phyloP scores from a whole-genome alignment of 2,113 vertebrate species.

The Gallinago paraguaiae region DNA sequence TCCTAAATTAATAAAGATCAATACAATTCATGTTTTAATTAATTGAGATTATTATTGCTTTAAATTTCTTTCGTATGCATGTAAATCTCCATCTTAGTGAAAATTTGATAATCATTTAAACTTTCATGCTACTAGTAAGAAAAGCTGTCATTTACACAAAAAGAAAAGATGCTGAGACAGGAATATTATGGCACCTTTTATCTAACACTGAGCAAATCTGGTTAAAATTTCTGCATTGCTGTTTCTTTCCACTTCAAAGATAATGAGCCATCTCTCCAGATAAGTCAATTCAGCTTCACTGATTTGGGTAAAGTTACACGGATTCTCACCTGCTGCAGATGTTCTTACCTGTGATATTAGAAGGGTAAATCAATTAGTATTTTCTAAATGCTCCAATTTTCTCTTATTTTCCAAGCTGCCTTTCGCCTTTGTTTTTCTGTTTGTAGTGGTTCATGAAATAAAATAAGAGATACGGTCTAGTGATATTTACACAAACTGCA shows the following conservation, averaged over 20 bases:
- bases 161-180: not conserved
- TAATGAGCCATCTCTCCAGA: not conserved
- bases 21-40: not conserved
- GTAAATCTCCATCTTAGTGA: not conserved
- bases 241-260: not conserved
- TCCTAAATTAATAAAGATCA: not conserved
- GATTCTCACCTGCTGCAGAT: not conserved
- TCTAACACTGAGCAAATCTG: not conserved
- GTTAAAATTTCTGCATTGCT: not conserved
- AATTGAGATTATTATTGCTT: not conserved
- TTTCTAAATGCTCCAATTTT: not conserved
- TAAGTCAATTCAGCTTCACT: not conserved
- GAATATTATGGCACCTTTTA: not conserved
- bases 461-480: not conserved
- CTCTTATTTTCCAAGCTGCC: not conserved
- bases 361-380: not conserved
- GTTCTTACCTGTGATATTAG: not conserved
- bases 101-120: not conserved
- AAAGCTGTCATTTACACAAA: not conserved
- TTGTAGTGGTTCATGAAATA: not conserved
- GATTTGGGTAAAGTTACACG: not conserved
- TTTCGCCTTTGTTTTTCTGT: not conserved
- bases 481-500: not conserved
- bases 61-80: not conserved
- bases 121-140: not conserved